Evolutionary conservation across 2,113 vertebrate genomes (phyloP).

Genomic region (Zingel zingel): DNA sequence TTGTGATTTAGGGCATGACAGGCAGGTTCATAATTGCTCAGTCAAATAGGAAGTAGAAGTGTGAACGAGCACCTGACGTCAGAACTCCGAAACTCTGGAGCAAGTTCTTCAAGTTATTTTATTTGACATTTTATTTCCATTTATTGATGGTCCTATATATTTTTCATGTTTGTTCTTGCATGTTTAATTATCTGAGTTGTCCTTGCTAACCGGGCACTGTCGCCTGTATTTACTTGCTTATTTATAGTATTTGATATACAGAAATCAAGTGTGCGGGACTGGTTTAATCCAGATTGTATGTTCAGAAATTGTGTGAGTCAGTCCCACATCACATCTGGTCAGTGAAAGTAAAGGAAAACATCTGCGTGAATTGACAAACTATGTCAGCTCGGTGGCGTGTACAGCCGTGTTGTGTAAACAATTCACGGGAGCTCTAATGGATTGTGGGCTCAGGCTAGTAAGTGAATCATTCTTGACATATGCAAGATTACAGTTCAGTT

Average conservation of each 20-base stretch:
- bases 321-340: conserved; percentile 28
- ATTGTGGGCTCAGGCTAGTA: conserved; percentile 66
- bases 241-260: not conserved
- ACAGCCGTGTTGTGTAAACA: conserved; percentile 60
- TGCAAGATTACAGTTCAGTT: conserved; percentile 66
- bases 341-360: conserved; percentile 49
- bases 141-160: not conserved
- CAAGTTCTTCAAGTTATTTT: not conserved
- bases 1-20: not conserved
- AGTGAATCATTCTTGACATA: conserved; percentile 80
- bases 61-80: not conserved
- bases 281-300: conserved; percentile 28
- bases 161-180: not conserved
- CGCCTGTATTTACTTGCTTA: not conserved
- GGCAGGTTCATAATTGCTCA: not conserved
- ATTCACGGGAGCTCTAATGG: conserved; percentile 70
- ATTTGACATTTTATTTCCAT: not conserved
- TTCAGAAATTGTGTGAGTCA: conserved; percentile 35
- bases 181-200: not conserved
- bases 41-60: not conserved
- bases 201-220: not conserved
- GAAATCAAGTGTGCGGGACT: not conserved
- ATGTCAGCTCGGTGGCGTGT: conserved; percentile 37
- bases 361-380: conserved; percentile 47
- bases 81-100: not conserved